A percentile compares a stretch with the other conserved stretches of the same genome.
These are phyloP conservation scores for Rhagium mordax DNA, from an alignment of 2,888 invertebrate species.

Conservation along the genomic window DNA sequence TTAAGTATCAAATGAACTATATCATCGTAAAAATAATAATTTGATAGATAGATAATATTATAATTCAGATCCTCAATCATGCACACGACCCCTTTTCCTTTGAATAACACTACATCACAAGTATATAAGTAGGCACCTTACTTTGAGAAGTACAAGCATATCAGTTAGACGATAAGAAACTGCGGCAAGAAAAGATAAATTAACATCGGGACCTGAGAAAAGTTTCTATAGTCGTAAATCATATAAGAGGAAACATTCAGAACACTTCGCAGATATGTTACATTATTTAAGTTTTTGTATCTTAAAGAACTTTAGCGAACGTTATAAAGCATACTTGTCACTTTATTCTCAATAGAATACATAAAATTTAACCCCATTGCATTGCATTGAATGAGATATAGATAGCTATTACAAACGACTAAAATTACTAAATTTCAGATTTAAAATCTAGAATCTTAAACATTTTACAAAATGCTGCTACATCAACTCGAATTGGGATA, in stretches of 20 bases:
- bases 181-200: background rate
- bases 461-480: too few relatives aligned
- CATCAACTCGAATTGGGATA: too few relatives aligned
- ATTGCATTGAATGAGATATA: too few relatives aligned
- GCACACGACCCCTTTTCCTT: background rate
- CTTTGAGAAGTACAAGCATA: background rate
- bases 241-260: conserved; percentile 4
- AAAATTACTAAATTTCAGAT: too few relatives aligned
- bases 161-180: conserved; percentile 5
- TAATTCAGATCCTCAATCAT: background rate
- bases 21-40: too few relatives aligned
- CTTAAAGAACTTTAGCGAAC: too few relatives aligned
- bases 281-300: background rate
- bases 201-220: conserved; percentile 6
- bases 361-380: background rate
- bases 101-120: background rate
- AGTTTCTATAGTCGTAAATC: conserved; percentile 4
- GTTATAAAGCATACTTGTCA: too few relatives aligned
- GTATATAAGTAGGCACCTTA: background rate
- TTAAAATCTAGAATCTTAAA: too few relatives aligned
- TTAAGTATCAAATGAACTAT: too few relatives aligned
- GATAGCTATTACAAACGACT: too few relatives aligned
- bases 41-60: too few relatives aligned
- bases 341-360: background rate
- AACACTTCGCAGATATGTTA: background rate